These are phyloP conservation scores for Agrochola circellaris DNA, from an alignment of 2,888 invertebrate genomes.

Conservation along the genomic window DNA sequence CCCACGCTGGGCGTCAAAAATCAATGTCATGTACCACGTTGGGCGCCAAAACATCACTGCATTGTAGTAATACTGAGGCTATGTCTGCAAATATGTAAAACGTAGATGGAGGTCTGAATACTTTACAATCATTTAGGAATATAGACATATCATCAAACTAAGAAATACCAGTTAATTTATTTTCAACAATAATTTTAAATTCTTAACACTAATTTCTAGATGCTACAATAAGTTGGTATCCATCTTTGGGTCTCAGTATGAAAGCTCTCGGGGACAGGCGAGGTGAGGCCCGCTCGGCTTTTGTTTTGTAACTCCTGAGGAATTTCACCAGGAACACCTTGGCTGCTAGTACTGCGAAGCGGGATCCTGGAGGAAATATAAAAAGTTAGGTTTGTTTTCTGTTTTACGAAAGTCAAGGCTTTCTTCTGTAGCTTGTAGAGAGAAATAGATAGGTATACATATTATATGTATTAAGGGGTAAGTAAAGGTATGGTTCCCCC, in stretches of 20 bases:
- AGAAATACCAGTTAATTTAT: neutral
- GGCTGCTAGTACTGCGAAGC: slow-evolving; percentile 81
- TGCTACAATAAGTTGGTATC: slow-evolving; percentile 74
- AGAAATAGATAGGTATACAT: neutral
- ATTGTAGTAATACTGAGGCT: neutral
- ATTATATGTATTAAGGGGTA: neutral
- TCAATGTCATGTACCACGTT: neutral
- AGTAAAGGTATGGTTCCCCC: neutral
- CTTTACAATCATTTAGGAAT: neutral
- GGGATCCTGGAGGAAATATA: slow-evolving; percentile 73
- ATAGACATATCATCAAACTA: too few relatives aligned
- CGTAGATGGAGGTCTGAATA: neutral
- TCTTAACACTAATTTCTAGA: slow-evolving; percentile 58
- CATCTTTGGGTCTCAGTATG: slow-evolving; percentile 77
- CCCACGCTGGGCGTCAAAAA: slow-evolving; percentile 25
- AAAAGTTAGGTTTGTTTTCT: neutral
- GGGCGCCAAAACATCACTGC: slow-evolving; percentile 14
- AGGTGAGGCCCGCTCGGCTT: slow-evolving; percentile 54
- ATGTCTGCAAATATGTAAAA: neutral
- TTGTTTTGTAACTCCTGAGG: slow-evolving; percentile 72
- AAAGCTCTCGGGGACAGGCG: slow-evolving; percentile 75
- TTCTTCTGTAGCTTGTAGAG: neutral
- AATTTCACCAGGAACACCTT: slow-evolving; percentile 79
- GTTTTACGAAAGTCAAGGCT: neutral
- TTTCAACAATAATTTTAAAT: neutral